phyloP scores from a whole-genome alignment of 2,888 invertebrate genomes.

The Amphimallon solstitiale region DNA sequence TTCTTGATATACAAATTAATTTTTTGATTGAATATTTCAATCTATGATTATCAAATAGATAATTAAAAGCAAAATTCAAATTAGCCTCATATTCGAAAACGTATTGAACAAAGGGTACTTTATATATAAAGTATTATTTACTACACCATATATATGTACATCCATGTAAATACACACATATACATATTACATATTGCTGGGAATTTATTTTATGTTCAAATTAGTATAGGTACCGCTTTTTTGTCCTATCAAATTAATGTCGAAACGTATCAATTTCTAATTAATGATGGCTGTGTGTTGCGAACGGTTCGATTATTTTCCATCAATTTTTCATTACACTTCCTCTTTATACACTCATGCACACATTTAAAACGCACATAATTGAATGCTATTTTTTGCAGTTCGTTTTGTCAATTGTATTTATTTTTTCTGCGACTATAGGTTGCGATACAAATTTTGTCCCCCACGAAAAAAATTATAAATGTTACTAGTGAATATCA shows the following conservation, averaged over 20 bases:
- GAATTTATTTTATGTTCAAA: slow-evolving; percentile 9
- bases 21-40: no score
- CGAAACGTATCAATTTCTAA: slow-evolving; percentile 37
- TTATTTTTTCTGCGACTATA: slow-evolving; percentile 38
- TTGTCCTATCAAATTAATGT: not conserved
- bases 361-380: slow-evolving; percentile 34
- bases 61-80: no score
- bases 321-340: slow-evolving; percentile 44
- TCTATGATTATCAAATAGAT: no score
- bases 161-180: no score
- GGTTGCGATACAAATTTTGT: slow-evolving; percentile 40
- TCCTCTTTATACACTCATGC: not conserved
- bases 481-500: no score
- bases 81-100: no score
- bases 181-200: no score
- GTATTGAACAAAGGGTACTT: no score
- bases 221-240: slow-evolving; percentile 19
- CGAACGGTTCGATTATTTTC: slow-evolving; percentile 43
- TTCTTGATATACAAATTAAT: no score
- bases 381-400: slow-evolving; percentile 43
- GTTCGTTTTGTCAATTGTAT: slow-evolving; percentile 43
- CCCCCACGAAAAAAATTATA: slow-evolving; percentile 39
- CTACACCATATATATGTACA: no score
- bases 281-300: slow-evolving; percentile 41
- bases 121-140: no score